Conservation (phyloP, 2,113 vertebrate genomes). For the Tetraodon nigroviridis region DNA sequence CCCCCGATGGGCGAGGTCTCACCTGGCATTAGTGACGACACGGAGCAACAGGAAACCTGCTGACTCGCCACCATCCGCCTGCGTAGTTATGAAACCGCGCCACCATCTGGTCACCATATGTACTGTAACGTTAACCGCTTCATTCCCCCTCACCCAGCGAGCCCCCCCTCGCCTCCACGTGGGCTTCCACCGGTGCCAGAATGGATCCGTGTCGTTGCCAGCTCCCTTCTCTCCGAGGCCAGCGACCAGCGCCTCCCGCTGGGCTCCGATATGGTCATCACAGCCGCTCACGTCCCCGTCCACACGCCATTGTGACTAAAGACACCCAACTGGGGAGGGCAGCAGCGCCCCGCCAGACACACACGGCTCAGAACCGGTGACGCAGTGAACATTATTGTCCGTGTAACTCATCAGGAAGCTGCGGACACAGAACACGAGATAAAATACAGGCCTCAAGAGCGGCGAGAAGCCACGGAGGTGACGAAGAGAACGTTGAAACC, state of each 20-base stretch:
- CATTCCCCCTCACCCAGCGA: constrained; percentile 30
- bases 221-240: constrained; percentile 33
- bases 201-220: constrained; percentile 40
- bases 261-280: constrained; percentile 42
- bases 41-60: constrained; percentile 57
- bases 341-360: constrained; percentile 39
- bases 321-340: constrained; percentile 41
- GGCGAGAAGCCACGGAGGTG: constrained; percentile 1
- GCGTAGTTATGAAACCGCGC: constrained; percentile 49
- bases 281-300: constrained; percentile 45
- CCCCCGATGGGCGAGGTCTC: constrained; percentile 31
- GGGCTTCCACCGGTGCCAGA: constrained; percentile 33
- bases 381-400: constrained; percentile 26
- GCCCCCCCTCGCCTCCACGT: constrained; percentile 29
- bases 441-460: neutral
- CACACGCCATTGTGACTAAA: constrained; percentile 39
- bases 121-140: constrained; percentile 49
- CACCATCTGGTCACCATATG: constrained; percentile 52
- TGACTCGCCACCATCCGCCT: constrained; percentile 66
- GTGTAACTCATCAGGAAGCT: constrained; percentile 1
- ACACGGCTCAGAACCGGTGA: constrained; percentile 40
- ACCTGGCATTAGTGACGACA: constrained; percentile 46
- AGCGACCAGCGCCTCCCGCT: constrained; percentile 40
- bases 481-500: constrained; percentile 31
- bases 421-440: neutral